A percentile compares a stretch with the other conserved stretches of the same genome.
These are phyloP conservation scores for Megastigmus dorsalis DNA, from an alignment of 2,888 invertebrate species.

Conservation along the genomic window DNA sequence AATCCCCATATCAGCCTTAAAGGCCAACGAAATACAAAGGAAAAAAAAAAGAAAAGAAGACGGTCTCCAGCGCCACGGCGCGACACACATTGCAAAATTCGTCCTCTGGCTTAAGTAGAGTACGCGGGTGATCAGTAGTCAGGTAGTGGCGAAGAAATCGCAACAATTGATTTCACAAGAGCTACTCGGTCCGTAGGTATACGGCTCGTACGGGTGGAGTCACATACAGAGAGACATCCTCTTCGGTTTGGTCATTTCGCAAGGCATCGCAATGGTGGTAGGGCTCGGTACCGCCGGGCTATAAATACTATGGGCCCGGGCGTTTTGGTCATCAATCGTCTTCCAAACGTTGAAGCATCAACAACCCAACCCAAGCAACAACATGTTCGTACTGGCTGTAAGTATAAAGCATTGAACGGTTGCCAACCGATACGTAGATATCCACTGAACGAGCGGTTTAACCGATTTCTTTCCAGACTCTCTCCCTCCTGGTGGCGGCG, in stretches of 20 bases:
- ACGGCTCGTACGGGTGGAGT: conserved; percentile 26
- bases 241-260: conserved; percentile 56
- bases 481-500: conserved; percentile 72
- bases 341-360: conserved; percentile 60
- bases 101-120: conserved; percentile 51
- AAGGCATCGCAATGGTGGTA: conserved; percentile 47
- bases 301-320: conserved; percentile 61
- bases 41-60: no score
- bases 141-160: conserved; percentile 19
- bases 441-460: not conserved
- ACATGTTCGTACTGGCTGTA: conserved; percentile 68
- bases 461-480: conserved; percentile 61
- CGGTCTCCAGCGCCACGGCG: no score
- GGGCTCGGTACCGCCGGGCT: conserved; percentile 58
- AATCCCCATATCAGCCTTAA: no score
- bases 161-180: conserved; percentile 58
- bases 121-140: conserved; percentile 30
- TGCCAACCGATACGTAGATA: no score
- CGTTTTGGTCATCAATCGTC: conserved; percentile 62
- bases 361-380: conserved; percentile 52
- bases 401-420: no score
- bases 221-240: no score
- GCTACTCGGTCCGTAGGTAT: no score
- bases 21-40: no score
- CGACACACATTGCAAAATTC: conserved; percentile 48